These are phyloP conservation scores for Corythaeola cristata DNA, from an alignment of 2,113 vertebrate genomes.

Conservation along the genomic window DNA sequence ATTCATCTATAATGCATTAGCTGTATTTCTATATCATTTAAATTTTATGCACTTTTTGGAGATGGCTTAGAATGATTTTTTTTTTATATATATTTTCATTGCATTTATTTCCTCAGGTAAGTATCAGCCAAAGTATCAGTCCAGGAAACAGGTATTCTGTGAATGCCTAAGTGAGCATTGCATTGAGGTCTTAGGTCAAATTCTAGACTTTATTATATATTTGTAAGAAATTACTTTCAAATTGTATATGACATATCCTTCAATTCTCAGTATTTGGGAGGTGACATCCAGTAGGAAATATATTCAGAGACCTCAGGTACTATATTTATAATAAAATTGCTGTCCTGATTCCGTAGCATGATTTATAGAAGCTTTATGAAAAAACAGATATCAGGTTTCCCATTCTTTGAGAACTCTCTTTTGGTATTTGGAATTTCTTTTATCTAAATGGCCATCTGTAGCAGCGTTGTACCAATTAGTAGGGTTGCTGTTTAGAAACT, in stretches of 20 bases:
- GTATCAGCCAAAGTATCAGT: accelerated
- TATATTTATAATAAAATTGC: neutral
- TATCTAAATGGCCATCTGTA: neutral
- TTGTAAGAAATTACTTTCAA: constrained; percentile 7
- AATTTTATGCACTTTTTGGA: neutral
- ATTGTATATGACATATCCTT: neutral
- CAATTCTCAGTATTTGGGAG: neutral
- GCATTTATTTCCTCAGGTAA: neutral
- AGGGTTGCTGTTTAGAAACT: neutral
- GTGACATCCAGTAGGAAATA: neutral
- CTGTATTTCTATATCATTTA: neutral
- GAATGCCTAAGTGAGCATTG: neutral
- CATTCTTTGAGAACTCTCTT: neutral
- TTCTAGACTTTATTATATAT: neutral
- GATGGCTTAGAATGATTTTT: neutral
- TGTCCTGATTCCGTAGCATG: neutral
- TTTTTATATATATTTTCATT: neutral
- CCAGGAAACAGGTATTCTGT: neutral
- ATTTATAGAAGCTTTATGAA: neutral
- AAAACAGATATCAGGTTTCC: neutral
- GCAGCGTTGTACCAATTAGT: neutral
- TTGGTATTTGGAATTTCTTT: neutral
- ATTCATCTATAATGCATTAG: neutral
- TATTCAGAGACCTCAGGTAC: neutral
- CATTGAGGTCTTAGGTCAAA: neutral